Conservation (phyloP, 2,797 vertebrate genomes). For the Paguma larvata region DNA sequence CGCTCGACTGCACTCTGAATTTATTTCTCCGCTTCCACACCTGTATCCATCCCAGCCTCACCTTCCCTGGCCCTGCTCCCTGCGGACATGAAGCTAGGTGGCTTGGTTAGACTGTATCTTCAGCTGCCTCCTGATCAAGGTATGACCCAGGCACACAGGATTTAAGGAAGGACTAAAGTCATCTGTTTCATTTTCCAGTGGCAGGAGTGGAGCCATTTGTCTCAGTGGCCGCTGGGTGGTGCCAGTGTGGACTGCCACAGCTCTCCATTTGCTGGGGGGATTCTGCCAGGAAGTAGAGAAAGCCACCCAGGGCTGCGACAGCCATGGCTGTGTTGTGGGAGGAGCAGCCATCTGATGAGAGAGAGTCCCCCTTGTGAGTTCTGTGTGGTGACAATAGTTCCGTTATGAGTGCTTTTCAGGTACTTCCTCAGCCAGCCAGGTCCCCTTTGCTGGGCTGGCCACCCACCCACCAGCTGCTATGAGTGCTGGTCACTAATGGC, state of each 20-base stretch:
- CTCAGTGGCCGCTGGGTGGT: not conserved
- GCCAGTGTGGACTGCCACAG: accelerated
- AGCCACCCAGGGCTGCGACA: slow-evolving; percentile 91
- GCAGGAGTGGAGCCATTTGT: accelerated
- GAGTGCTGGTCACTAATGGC: not conserved
- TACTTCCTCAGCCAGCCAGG: not conserved
- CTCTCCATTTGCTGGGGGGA: not conserved
- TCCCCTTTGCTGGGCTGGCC: not conserved
- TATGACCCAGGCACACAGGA: not conserved
- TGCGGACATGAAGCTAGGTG: accelerated
- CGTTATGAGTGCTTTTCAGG: not conserved
- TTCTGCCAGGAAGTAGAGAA: slow-evolving; percentile 87
- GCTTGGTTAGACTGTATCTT: not conserved
- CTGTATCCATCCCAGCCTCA: not conserved
- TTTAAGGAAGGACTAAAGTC: not conserved
- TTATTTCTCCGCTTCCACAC: not conserved
- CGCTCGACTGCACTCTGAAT: not conserved
- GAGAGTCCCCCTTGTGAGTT: not conserved
- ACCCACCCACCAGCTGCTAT: not conserved
- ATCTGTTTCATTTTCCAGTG: not conserved
- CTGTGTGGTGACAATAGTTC: not conserved
- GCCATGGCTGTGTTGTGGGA: slow-evolving; percentile 93
- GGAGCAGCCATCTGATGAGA: slow-evolving; percentile 91
- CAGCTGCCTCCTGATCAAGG: not conserved
- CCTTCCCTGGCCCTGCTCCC: not conserved